Conservation (phyloP, 2,113 vertebrate genomes). For the Pogona vitticeps region DNA sequence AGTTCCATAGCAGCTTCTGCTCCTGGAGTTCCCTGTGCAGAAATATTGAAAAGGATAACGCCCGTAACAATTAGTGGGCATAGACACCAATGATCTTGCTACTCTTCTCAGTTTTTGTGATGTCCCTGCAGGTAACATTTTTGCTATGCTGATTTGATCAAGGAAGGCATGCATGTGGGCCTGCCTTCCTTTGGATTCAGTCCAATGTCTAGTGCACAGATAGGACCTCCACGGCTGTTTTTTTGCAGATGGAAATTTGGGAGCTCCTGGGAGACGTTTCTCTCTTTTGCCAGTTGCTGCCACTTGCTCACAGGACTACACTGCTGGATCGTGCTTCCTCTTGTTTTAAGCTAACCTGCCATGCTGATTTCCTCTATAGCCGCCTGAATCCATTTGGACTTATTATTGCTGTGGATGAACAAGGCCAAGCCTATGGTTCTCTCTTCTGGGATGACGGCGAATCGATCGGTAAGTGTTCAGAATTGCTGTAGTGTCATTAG, state of each 20-base stretch:
- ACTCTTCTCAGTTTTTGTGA: background rate
- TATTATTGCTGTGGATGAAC: constrained; percentile 56
- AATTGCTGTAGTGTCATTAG: background rate
- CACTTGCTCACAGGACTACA: background rate
- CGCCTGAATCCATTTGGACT: constrained; percentile 65
- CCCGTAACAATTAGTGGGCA: background rate
- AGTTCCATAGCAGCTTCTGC: too few relatives aligned
- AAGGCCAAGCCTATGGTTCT: constrained; percentile 55
- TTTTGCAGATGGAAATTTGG: background rate
- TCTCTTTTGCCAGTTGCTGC: background rate
- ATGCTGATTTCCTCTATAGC: constrained; percentile 43
- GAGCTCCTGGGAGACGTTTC: too few relatives aligned
- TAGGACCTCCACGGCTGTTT: background rate
- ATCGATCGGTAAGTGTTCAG: constrained; percentile 57
- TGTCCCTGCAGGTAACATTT: background rate
- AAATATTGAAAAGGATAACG: background rate
- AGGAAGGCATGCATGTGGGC: too few relatives aligned
- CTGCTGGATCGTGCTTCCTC: background rate
- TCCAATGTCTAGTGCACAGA: background rate
- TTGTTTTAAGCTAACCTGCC: background rate
- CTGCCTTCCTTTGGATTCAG: background rate
- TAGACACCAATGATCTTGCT: background rate
- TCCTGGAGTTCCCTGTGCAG: too few relatives aligned
- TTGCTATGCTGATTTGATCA: background rate
- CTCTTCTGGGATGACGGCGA: constrained; percentile 71